Base-by-base conservation (phyloP, 2,113 vertebrate species). In the Anthoscopus minutus region DNA sequence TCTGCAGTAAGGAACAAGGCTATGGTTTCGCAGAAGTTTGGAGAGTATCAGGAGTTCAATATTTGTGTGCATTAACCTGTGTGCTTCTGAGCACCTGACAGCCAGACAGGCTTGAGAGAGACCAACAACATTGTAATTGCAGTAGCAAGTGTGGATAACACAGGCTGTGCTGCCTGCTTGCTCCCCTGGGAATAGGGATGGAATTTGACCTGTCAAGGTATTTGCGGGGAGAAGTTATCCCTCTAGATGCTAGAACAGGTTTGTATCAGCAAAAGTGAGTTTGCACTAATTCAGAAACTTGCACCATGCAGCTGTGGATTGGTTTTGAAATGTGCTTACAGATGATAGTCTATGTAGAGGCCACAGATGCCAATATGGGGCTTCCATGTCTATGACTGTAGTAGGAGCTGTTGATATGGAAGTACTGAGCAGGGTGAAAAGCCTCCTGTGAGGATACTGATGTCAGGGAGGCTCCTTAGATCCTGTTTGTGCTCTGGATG, bases 21-120 rank as follows among this genome's bases (percentile, higher is more conserved):
- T 67, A n/a, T 56, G 45, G 27, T 76, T 88, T 85, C 72, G 35
- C 25, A 88, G 47, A 30, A 67, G 35, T 40, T 24, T 80, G 31
- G 67, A 37, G 48, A 40, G 13, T 53, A 20, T 2, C 61, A 67
- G 30, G 24, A 60, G 19, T 64, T 81, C 30, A 71, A 2, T 67
- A 33, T 50, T 61, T 83, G 4, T 50, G 56, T 51, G 24, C 25
- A 56, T 7, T 51, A 56, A 65, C 19, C 15, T 53, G 31, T 22
- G 44, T 0, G 1, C n/a, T 92, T 92, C 81, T 84, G 78, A 42
- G 31, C 0, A 0, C 37, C 25, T 50, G 42, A 27, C 31, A 83
- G n/a, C 14, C 37, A 58, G 69, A 13, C 16, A 15, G 21, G 7
- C 56, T 38, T 76, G 61, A 56, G 67, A 57, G 14, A 38, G 42